Evolutionary conservation across 2,113 vertebrate genomes (phyloP).

Genomic region (Syrrhaptes paradoxus): DNA sequence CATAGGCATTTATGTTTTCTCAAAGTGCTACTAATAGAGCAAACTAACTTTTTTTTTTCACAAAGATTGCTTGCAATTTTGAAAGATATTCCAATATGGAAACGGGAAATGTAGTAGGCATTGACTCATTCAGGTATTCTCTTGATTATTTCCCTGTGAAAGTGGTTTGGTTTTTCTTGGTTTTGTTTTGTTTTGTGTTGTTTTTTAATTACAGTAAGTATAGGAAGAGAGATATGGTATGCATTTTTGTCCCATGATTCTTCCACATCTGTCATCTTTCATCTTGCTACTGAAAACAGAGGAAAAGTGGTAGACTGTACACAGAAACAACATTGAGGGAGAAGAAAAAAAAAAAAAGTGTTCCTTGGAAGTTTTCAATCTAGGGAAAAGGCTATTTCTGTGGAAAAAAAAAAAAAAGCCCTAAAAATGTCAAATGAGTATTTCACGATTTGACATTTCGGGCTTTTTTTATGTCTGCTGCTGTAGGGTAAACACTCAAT

Average conservation of each 20-base stretch:
- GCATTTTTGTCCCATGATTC: not conserved
- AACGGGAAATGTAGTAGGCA: not conserved
- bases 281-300: not conserved
- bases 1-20: not conserved
- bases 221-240: not conserved
- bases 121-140: not conserved
- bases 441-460: slow-evolving; percentile 44
- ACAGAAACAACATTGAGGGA: not conserved
- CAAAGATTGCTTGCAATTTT: not conserved
- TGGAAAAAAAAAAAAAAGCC: not conserved
- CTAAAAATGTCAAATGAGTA: not conserved
- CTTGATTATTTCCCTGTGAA: not conserved
- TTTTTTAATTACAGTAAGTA: not conserved
- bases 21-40: not conserved
- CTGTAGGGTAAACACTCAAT: slow-evolving; percentile 34
- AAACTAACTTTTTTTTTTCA: not conserved
- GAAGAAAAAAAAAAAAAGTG: not conserved
- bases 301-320: not conserved
- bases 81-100: not conserved
- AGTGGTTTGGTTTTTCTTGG: not conserved
- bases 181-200: not conserved
- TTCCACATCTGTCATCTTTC: not conserved
- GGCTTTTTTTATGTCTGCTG: slow-evolving; percentile 2
- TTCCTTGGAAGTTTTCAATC: not conserved
- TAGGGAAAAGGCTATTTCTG: not conserved